Evolutionary conservation across 2,888 invertebrate genomes (phyloP).

Genomic region (Chymomyza caudatula): DNA sequence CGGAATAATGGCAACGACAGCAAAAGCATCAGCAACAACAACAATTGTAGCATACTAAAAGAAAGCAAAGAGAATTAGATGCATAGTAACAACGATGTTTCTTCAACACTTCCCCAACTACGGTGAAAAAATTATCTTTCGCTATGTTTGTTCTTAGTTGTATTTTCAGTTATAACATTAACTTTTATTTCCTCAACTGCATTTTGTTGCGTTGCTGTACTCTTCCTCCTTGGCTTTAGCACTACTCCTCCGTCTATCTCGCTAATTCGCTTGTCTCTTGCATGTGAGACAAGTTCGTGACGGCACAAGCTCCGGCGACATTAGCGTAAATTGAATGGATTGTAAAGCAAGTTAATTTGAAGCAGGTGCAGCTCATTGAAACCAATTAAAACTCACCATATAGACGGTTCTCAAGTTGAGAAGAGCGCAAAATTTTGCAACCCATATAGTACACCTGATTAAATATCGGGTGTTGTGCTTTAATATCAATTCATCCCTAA

Average conservation of each 20-base stretch:
- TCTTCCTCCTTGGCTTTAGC: background rate
- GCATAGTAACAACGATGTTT: constrained; percentile 15
- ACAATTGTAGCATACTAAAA: constrained; percentile 38
- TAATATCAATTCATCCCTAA: too few species aligned
- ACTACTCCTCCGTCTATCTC: constrained; percentile 8
- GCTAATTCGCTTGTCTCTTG: constrained; percentile 17
- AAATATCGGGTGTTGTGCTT: too few species aligned
- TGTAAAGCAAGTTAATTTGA: constrained; percentile 4
- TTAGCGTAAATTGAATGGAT: constrained; percentile 29
- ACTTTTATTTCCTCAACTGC: constrained; percentile 63
- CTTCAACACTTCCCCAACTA: too few species aligned
- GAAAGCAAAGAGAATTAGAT: constrained; percentile 63
- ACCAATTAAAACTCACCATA: too few species aligned
- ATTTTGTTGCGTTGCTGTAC: constrained; percentile 23
- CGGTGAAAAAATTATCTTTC: constrained; percentile 53
- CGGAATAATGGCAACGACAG: constrained; percentile 51
- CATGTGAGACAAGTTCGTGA: constrained; percentile 7
- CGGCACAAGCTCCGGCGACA: background rate
- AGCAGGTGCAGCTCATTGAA: background rate
- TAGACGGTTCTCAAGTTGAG: too few species aligned
- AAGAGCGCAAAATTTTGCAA: too few species aligned
- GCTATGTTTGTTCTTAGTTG: constrained; percentile 29
- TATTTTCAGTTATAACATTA: constrained; percentile 61
- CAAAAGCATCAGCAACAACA: constrained; percentile 31
- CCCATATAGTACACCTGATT: too few species aligned